These are phyloP conservation scores for Patagioenas fasciata DNA, from an alignment of 2,113 vertebrate species.

Conservation along the genomic window DNA sequence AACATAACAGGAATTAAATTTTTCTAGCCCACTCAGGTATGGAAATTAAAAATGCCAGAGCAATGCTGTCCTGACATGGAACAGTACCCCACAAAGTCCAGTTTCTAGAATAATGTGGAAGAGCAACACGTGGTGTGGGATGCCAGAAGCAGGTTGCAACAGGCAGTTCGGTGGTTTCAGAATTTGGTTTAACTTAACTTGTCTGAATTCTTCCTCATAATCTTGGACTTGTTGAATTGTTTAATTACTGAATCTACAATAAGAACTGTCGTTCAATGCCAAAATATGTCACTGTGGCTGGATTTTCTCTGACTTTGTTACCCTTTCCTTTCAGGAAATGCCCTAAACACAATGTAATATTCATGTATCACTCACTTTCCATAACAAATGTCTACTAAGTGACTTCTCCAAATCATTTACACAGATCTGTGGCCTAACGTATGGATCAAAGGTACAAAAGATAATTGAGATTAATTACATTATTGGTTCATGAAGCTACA, in stretches of 20 bases:
- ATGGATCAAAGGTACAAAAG: slow-evolving; percentile 44
- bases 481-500: slow-evolving; percentile 54
- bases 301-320: background rate
- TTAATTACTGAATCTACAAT: background rate
- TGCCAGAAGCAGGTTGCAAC: background rate
- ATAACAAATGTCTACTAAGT: background rate
- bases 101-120: background rate
- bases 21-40: background rate
- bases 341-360: background rate
- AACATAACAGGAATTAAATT: background rate
- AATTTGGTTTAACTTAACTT: background rate
- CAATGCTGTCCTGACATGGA: background rate
- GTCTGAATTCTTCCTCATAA: background rate
- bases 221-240: background rate
- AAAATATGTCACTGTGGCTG: background rate
- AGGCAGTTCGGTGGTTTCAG: background rate
- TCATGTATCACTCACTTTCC: background rate
- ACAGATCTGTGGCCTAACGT: background rate
- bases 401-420: slow-evolving; percentile 27
- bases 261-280: background rate
- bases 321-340: background rate
- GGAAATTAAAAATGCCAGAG: background rate
- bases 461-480: slow-evolving; percentile 53
- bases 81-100: background rate
- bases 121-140: background rate